These are phyloP conservation scores for Seira sanloemensis DNA, from an alignment of 2,888 invertebrate species.

Conservation along the genomic window DNA sequence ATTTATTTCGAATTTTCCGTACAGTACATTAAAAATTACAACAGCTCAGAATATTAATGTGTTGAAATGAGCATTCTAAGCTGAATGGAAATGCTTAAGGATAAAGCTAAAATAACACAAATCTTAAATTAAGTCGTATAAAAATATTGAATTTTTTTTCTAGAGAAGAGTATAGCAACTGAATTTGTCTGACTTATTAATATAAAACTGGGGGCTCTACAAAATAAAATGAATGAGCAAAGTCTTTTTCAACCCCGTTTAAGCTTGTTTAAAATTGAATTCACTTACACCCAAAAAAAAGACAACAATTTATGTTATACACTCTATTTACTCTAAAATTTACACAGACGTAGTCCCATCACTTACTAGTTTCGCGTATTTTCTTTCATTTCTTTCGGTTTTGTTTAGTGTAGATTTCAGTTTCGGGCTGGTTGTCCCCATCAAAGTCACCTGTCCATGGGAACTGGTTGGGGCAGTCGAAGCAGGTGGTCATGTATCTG, in stretches of 20 bases:
- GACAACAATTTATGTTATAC: not conserved
- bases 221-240: constrained; percentile 49
- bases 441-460: constrained; percentile 81
- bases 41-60: not conserved
- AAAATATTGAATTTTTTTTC: constrained; percentile 56
- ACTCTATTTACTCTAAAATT: not conserved
- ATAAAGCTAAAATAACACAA: constrained; percentile 52
- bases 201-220: constrained; percentile 17
- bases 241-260: constrained; percentile 42
- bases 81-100: not conserved
- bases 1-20: constrained; percentile 15
- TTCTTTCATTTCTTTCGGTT: constrained; percentile 67
- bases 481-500: constrained; percentile 91
- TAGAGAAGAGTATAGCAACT: not conserved
- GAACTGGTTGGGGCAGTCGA: constrained; percentile 88
- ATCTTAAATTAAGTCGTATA: constrained; percentile 51
- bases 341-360: not conserved
- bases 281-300: not conserved
- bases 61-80: not conserved
- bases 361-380: not conserved
- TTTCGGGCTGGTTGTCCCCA: constrained; percentile 70
- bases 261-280: not conserved
- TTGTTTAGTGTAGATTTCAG: constrained; percentile 73
- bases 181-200: constrained; percentile 37
- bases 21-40: constrained; percentile 25